Conservation (phyloP, 1,140 invertebrate genomes). For the Danaus melanippus region DNA sequence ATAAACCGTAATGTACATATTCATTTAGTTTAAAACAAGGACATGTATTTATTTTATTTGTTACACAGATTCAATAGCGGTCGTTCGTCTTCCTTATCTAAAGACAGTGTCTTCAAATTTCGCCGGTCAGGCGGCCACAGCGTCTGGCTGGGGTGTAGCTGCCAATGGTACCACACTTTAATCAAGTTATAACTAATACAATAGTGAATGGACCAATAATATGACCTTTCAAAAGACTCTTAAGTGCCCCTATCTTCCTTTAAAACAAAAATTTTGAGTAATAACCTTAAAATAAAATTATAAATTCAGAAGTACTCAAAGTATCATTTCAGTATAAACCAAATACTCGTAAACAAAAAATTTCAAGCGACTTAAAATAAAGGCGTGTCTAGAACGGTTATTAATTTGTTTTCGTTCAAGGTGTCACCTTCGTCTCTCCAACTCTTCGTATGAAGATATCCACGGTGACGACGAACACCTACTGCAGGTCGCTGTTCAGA, state of each 20-base stretch:
- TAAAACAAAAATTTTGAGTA: too few relatives aligned
- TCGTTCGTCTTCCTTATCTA: conserved; percentile 46
- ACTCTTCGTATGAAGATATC: conserved; percentile 49
- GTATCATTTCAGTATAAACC: too few relatives aligned
- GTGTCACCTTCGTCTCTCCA: conserved; percentile 51
- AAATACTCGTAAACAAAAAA: too few relatives aligned
- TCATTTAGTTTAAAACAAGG: too few relatives aligned
- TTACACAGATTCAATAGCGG: conserved; percentile 38
- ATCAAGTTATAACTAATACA: too few relatives aligned
- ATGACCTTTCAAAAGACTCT: too few relatives aligned
- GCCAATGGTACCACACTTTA: conserved; percentile 14
- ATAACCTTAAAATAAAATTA: too few relatives aligned
- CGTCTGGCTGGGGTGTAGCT: conserved; percentile 56
- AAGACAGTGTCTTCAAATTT: conserved; percentile 41
- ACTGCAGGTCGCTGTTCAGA: conserved; percentile 41
- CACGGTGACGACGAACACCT: conserved; percentile 47
- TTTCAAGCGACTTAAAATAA: conserved; percentile 31
- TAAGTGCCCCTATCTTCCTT: too few relatives aligned
- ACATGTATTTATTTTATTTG: too few relatives aligned
- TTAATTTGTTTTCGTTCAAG: conserved; percentile 25
- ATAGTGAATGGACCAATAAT: too few relatives aligned
- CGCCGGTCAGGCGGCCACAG: conserved; percentile 37
- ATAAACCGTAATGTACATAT: too few relatives aligned
- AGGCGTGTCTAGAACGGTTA: conserved; percentile 50
- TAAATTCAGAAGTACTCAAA: too few relatives aligned